Base-by-base conservation (phyloP, 1,140 invertebrate species). In the Gyrodactylus salaris region DNA sequence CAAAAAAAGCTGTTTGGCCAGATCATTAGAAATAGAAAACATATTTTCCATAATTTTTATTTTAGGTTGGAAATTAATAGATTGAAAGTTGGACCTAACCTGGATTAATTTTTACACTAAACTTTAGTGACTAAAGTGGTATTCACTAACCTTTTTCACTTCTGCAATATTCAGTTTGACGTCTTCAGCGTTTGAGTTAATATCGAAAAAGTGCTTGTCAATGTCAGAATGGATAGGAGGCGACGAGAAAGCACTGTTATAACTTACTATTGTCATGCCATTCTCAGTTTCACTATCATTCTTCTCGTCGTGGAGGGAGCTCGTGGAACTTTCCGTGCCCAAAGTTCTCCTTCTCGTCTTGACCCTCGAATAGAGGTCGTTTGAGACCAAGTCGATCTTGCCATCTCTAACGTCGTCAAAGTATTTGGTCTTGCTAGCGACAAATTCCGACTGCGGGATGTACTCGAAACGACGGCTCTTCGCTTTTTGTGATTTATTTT, bases 371-470 rank as follows among this genome's bases (percentile, higher is more conserved):
- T 69, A 69, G 1, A 69, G 21, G 24, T 69, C 68, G 24, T 69
- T 69, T 7, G 20, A 21, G 23, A 24, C 23, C 24, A 69, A 69
- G 24, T 69, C 68, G 24, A 69, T 69, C 24, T 69, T 69, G 20
- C 68, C 68, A 69, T 69, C 68, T 69, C 68, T 2, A 69, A 69
- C 23, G 21, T 69, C 68, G 24, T 69, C 68, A 21, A 69, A 69
- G 24, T 69, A 69, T 69, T 69, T 69, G 2, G 68, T 69, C 24
- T 69, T 69, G 7, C 20, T 7, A 21, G 68, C 68, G 16, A 69
- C 68, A 7, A 69, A 16, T 69, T 69, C 23, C 16, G 20, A 21
- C 16, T 20, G 23, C 24, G 68, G 68, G 24, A 69, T 23, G 24
- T 69, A 69, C 23, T 69, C 68, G 24, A 21, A 69, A 7, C 68